Conservation (phyloP, 2,113 vertebrate genomes). For the Nymphicus hollandicus region DNA sequence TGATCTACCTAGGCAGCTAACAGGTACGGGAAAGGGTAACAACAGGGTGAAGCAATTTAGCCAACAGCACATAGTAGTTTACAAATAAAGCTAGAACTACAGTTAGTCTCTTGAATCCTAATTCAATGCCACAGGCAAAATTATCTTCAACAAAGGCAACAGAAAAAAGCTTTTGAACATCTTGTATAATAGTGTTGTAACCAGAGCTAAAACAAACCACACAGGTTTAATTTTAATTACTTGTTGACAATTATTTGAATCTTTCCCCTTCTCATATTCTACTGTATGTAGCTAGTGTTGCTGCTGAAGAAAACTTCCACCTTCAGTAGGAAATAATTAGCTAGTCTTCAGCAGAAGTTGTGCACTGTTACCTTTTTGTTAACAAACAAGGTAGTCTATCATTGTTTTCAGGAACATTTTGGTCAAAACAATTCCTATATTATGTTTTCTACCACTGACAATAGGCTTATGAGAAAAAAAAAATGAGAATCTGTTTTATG, state of each 20-base stretch:
- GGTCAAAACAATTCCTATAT: not conserved
- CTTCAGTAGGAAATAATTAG: not conserved
- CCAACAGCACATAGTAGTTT: not conserved
- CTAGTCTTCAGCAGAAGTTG: not conserved
- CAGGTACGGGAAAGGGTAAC: not conserved
- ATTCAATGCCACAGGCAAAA: not conserved
- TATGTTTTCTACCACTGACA: not conserved
- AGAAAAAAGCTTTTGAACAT: not conserved
- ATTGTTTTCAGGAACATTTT: constrained; percentile 34
- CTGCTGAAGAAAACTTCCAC: not conserved
- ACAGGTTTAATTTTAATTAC: not conserved
- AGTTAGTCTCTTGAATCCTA: not conserved
- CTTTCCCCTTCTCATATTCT: not conserved
- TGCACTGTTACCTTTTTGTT: not conserved
- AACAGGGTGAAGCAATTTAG: not conserved
- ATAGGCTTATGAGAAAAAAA: not conserved
- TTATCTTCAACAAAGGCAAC: not conserved
- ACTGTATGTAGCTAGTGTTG: not conserved
- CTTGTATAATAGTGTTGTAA: not conserved
- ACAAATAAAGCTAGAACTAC: not conserved
- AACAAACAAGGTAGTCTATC: not conserved
- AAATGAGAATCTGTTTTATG: constrained; percentile 2
- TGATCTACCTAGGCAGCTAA: not conserved
- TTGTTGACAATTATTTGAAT: not conserved
- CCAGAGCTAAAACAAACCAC: not conserved